phyloP scores from a whole-genome alignment of 2,797 vertebrate genomes.

The Todus mexicanus region DNA sequence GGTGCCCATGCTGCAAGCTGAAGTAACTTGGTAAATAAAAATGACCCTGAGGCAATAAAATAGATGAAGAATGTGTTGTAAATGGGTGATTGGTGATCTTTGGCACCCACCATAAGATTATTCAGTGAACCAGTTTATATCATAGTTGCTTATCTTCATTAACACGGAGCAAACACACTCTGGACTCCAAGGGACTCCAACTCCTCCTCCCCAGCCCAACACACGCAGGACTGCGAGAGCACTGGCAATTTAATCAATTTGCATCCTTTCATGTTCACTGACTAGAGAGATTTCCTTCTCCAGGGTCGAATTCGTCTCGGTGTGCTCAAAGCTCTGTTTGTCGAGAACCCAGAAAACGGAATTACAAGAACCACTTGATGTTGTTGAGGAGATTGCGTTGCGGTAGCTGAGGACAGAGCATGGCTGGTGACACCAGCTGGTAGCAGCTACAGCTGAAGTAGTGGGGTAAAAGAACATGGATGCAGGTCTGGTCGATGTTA shows the following conservation, averaged over 20 bases:
- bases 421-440: accelerated
- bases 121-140: not conserved
- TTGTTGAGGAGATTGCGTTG: not conserved
- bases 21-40: not conserved
- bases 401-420: not conserved
- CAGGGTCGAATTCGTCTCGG: not conserved
- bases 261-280: not conserved
- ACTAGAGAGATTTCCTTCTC: not conserved
- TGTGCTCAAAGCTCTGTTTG: not conserved
- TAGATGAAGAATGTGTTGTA: not conserved
- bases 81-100: slow-evolving; percentile 14
- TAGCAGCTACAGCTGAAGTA: not conserved
- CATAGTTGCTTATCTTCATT: not conserved
- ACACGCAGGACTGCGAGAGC: not conserved
- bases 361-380: not conserved
- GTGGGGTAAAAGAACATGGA: not conserved
- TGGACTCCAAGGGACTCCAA: not conserved
- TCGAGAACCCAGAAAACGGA: not conserved
- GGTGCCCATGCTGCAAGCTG: not conserved
- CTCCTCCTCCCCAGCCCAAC: not conserved
- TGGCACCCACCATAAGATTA: not conserved
- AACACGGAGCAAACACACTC: not conserved
- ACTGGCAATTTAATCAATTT: not conserved
- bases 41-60: not conserved
- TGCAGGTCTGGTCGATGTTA: not conserved